phyloP scores from a whole-genome alignment of 2,113 vertebrate species.

The Ceyx margarethae region DNA sequence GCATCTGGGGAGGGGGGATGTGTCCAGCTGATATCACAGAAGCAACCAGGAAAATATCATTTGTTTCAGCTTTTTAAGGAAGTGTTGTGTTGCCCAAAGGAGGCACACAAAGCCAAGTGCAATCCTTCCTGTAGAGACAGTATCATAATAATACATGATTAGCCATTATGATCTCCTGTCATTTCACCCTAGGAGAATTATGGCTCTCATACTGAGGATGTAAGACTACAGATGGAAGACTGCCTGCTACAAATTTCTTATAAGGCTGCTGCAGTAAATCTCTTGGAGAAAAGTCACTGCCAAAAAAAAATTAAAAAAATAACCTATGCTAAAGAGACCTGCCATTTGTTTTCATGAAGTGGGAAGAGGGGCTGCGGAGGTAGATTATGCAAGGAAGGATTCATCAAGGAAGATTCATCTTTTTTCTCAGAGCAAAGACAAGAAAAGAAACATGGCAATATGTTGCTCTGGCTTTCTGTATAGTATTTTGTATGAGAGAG shows the following conservation, averaged over 20 bases:
- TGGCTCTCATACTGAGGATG: conserved; percentile 43
- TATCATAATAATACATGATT: conserved; percentile 72
- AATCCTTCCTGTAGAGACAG: conserved; percentile 56
- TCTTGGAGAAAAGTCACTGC: conserved; percentile 61
- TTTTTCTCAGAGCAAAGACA: neutral
- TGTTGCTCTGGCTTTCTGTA: neutral
- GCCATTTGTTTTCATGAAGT: conserved; percentile 68
- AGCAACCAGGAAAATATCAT: neutral
- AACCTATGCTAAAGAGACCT: conserved; percentile 10
- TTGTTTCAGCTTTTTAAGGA: conserved; percentile 31
- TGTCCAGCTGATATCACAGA: neutral
- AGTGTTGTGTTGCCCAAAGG: conserved; percentile 41
- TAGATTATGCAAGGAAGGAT: conserved; percentile 31
- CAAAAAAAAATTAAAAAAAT: neutral
- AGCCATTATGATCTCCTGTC: conserved; percentile 68
- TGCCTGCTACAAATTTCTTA: conserved; percentile 74
- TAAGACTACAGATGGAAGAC: conserved; percentile 66
- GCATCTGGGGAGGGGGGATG: neutral
- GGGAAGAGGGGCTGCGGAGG: conserved; percentile 8
- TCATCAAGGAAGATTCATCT: conserved; percentile 2
- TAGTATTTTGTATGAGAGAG: neutral
- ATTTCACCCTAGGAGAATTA: conserved; percentile 70
- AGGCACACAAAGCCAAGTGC: conserved; percentile 41
- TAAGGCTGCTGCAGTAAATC: conserved; percentile 74
- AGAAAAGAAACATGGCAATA: neutral